These are phyloP conservation scores for Trypoxylon attenuatum DNA, from an alignment of 2,888 invertebrate species.

Conservation along the genomic window DNA sequence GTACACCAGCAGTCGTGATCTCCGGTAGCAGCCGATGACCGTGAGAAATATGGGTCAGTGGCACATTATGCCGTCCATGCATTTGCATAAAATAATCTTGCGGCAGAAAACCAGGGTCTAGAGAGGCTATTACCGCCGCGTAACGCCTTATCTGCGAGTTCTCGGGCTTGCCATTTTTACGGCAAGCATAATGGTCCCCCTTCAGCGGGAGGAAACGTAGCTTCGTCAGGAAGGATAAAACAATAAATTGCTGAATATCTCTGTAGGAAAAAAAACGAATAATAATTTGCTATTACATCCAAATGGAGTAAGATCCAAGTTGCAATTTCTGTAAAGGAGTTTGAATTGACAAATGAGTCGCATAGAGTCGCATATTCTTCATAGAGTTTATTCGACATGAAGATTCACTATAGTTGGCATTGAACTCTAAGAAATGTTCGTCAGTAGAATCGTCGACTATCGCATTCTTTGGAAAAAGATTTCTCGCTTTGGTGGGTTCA, in stretches of 20 bases:
- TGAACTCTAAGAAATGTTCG: constrained; percentile 37
- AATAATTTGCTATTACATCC: too few species aligned
- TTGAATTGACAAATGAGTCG: too few species aligned
- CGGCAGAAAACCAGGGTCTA: not conserved
- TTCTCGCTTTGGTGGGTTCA: not conserved
- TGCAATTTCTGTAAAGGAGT: too few species aligned
- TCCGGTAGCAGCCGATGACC: constrained; percentile 28
- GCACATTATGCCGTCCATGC: constrained; percentile 44
- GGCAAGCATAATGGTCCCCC: too few species aligned
- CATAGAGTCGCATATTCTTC: too few species aligned
- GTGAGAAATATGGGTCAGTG: constrained; percentile 54
- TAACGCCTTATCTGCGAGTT: not conserved
- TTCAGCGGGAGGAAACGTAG: too few species aligned
- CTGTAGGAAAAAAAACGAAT: too few species aligned
- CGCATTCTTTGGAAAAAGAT: not conserved
- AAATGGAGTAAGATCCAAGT: too few species aligned
- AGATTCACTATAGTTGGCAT: too few species aligned
- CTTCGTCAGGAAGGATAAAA: too few species aligned
- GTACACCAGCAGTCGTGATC: constrained; percentile 2
- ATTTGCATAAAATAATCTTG: constrained; percentile 45
- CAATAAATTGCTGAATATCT: too few species aligned
- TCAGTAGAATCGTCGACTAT: not conserved
- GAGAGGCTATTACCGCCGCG: not conserved
- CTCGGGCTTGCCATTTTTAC: not conserved
- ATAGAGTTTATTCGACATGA: too few species aligned